Evolutionary conservation across 2,888 invertebrate genomes (phyloP), one percentile per base, ranked within the genome.

Genomic region (Microctonus brassicae): DNA sequence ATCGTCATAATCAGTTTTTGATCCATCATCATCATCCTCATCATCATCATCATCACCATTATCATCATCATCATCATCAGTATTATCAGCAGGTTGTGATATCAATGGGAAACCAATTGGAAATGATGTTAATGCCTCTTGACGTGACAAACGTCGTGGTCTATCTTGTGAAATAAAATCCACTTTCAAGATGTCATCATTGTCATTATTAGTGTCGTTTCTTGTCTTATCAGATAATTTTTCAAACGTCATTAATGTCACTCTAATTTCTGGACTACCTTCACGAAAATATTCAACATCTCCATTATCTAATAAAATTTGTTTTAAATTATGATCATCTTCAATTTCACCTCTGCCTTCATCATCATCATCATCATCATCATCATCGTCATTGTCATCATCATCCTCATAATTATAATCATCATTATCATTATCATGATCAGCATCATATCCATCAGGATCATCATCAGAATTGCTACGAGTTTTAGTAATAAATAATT

Each of bases 51-150:
- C n/a, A 39, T 39, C 39, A 39, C 6, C 39, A 39, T 39, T 39
- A 39, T 13, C 34, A 10, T 36, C 36, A 10, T 0, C 36, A 36
- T 36, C 36, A 36, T 77, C 83, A 39, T 73, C 82, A 81, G 75
- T 77, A 26, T 60, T 64, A n/a, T 66, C 55, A n/a, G 67, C 68
- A 22, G 70, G 58, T 22, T 76, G 73, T 36, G 69, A 71, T 33
- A 73, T 73, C 6, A 75, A 73, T 11, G 86, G 80, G 39, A 83
- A 77, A 26, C 86, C 85, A 33, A 80, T 47, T 3, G 86, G 86
- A 69, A 84, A 86, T 39, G 93, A 93, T 80, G 94, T 93, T 81
- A 95, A 92, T 0, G 95, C 95, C 87, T 95, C 94, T 85, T 95
- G 95, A 20, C 95, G 91, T 60, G 89, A 85, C 10, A 89, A 80